Percentiles rank a stretch among this genome's conserved stretches.
phyloP scores from a whole-genome alignment of 1,140 invertebrate species.

The Drosophila varians region DNA sequence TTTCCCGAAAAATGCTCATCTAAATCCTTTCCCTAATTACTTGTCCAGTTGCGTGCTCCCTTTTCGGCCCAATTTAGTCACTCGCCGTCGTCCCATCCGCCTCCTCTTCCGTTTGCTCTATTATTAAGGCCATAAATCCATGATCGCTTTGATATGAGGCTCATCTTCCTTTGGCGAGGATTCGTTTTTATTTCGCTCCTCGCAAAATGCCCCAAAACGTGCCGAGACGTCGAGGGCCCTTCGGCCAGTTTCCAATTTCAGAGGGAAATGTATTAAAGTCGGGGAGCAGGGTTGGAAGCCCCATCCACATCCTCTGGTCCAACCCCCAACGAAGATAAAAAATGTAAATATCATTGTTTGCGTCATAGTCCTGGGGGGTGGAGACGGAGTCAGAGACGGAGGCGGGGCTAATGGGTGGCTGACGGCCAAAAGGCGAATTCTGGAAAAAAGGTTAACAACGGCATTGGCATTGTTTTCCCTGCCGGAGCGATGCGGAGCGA shows the following conservation, averaged over 20 bases:
- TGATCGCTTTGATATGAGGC: conserved; percentile 80
- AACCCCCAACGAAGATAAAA: conserved; percentile 52
- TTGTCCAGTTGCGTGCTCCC: conserved; percentile 65
- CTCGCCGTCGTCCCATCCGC: not conserved
- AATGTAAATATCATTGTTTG: conserved; percentile 82
- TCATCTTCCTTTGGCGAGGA: conserved; percentile 6
- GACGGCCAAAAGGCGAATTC: conserved; percentile 27
- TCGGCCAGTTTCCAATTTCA: conserved; percentile 69
- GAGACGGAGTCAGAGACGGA: no score
- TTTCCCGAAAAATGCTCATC: conserved; percentile 27
- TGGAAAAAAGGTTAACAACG: conserved; percentile 76
- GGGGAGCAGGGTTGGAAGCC: not conserved
- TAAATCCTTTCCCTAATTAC: conserved; percentile 80
- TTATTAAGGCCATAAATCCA: conserved; percentile 82
- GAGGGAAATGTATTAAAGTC: conserved; percentile 51
- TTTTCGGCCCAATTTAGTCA: conserved; percentile 44
- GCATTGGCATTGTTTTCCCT: conserved; percentile 75
- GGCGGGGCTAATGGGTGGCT: conserved; percentile 1
- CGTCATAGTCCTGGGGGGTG: conserved; percentile 53
- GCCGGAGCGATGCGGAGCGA: conserved; percentile 9
- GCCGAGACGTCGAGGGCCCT: conserved; percentile 37
- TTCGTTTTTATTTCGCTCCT: conserved; percentile 63
- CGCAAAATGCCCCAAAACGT: conserved; percentile 67
- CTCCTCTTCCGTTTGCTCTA: conserved; percentile 40
- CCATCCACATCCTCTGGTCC: no score